These are phyloP conservation scores for Ypsolopha sequella DNA, from an alignment of 2,888 invertebrate genomes.

Conservation along the genomic window DNA sequence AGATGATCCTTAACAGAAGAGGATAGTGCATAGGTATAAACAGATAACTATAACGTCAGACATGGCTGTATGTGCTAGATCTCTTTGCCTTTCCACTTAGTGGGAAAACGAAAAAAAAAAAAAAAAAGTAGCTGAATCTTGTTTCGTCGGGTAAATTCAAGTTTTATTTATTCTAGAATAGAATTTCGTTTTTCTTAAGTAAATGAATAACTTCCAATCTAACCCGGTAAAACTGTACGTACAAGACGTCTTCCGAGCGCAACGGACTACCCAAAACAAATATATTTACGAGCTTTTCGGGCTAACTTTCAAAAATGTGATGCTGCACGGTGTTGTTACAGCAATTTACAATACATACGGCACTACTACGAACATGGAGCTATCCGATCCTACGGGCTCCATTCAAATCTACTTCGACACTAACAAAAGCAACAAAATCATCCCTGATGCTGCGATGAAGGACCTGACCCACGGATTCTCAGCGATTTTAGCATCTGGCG, in stretches of 20 bases:
- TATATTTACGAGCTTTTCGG: conserved; percentile 51
- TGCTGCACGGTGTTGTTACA: conserved; percentile 53
- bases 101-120: not conserved
- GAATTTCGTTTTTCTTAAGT: not conserved
- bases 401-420: conserved; percentile 45
- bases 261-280: conserved; percentile 32
- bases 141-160: too few relatives aligned
- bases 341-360: conserved; percentile 32
- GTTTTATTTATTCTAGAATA: not conserved
- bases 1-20: too few relatives aligned
- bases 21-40: too few relatives aligned
- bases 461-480: conserved; percentile 31
- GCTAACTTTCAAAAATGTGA: conserved; percentile 48
- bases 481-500: conserved; percentile 25
- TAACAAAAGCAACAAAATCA: conserved; percentile 32
- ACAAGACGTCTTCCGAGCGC: conserved; percentile 56
- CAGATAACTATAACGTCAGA: too few relatives aligned
- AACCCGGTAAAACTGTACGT: conserved; percentile 49
- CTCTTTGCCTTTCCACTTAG: too few relatives aligned
- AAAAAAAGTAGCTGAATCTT: not conserved
- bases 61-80: too few relatives aligned
- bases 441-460: conserved; percentile 24
- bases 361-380: conserved; percentile 35
- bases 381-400: conserved; percentile 51
- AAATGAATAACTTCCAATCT: conserved; percentile 20